These are phyloP conservation scores for Piliocolobus tephrosceles DNA, from an alignment of 2,113 vertebrate species.

Conservation along the genomic window DNA sequence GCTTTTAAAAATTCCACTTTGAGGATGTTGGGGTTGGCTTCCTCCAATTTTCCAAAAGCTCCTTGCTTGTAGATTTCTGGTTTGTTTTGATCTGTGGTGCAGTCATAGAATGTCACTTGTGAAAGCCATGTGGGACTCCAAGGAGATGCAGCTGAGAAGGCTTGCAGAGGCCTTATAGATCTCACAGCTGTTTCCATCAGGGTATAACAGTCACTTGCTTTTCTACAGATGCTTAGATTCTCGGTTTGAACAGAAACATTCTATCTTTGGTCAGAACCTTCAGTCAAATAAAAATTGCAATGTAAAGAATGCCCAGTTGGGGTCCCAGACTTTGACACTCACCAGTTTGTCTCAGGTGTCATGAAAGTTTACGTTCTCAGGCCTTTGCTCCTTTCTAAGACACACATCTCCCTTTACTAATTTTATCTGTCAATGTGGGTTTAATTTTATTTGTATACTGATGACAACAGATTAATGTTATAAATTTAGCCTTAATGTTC, in stretches of 20 bases:
- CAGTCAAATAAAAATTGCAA: not conserved
- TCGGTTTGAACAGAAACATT: conserved; percentile 24
- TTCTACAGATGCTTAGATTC: not conserved
- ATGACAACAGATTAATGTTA: conserved; percentile 80
- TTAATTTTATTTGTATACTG: conserved; percentile 77
- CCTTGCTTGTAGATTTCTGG: not conserved
- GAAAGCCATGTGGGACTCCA: not conserved
- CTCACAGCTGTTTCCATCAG: not conserved
- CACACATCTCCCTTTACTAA: conserved; percentile 61
- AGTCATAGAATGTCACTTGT: not conserved
- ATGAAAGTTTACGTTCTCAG: conserved; percentile 45
- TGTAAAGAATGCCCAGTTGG: not conserved
- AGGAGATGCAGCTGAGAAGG: not conserved
- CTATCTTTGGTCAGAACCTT: conserved; percentile 50
- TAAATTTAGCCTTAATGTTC: conserved; percentile 82
- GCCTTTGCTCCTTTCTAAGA: conserved; percentile 53
- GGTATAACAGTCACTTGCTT: not conserved
- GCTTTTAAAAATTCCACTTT: conserved; percentile 6
- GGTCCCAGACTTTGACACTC: not conserved
- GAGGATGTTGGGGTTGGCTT: not conserved
- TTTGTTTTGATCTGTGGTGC: not conserved
- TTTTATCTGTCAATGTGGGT: conserved; percentile 62
- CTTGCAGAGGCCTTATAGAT: not conserved
- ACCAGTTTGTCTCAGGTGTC: conserved; percentile 55
- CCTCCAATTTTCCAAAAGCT: conserved; percentile 5